A percentile compares a stretch with the other conserved stretches of the same genome.
These are phyloP conservation scores for Listronotus oregonensis DNA, from an alignment of 1,140 invertebrate genomes.

Conservation along the genomic window DNA sequence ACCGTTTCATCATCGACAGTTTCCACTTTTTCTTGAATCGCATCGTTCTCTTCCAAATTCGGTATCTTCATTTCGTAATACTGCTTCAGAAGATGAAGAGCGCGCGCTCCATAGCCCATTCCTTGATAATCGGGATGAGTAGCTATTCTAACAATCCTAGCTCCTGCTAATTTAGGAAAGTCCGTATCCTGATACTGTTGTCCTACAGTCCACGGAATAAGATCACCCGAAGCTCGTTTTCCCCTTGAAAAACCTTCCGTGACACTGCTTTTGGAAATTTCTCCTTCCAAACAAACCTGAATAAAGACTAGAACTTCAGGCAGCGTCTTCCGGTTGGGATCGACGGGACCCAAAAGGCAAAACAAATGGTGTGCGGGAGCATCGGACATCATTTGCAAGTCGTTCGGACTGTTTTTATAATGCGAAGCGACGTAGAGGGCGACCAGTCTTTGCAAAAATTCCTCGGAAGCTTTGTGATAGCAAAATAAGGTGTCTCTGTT, in stretches of 20 bases:
- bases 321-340: conserved; percentile 70
- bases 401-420: conserved; percentile 99
- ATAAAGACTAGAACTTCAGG: conserved; percentile 92
- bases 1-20: conserved; percentile 63
- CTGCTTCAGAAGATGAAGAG: conserved; percentile 80
- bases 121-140: conserved; percentile 98
- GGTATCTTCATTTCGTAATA: conserved; percentile 89
- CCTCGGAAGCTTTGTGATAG: conserved; percentile 94
- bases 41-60: conserved; percentile 17
- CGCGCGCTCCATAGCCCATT: conserved; percentile 93
- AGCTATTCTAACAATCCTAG: conserved; percentile 92
- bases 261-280: conserved; percentile 83
- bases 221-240: conserved; percentile 89
- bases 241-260: conserved; percentile 80
- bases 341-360: conserved; percentile 87
- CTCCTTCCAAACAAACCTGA: conserved; percentile 95
- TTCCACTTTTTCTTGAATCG: conserved; percentile 59
- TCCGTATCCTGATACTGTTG: conserved; percentile 95
- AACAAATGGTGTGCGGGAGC: conserved; percentile 98
- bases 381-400: conserved; percentile 98
- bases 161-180: conserved; percentile 90
- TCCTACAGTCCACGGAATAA: conserved; percentile 97
- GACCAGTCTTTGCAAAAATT: conserved; percentile 91
- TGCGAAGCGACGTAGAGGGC: conserved; percentile 96
- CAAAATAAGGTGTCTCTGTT: conserved; percentile 96